Base-by-base conservation (phyloP, 37 sponge, comb jelly and placozoan species). In the Ianthella basta region DNA sequence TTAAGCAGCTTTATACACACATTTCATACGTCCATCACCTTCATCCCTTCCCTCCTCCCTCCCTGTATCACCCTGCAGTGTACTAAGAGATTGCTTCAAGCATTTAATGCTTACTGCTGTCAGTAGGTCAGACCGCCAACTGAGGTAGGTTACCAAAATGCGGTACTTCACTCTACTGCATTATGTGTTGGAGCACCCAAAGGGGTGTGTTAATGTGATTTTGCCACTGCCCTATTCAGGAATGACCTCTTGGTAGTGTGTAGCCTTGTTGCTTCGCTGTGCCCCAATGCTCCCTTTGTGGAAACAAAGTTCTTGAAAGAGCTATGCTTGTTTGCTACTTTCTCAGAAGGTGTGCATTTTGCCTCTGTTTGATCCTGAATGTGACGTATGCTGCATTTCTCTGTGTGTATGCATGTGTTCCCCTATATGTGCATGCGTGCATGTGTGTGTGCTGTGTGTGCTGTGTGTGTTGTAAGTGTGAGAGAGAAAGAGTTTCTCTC, bases 241-340 rank as follows among this genome's bases (percentile, higher is more conserved):
- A 95, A 95, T 70, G 96, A 95, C 56, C 59, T 92, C 34, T 74
- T 92, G 55, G 83, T 83, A n/a, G 56, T 92, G 24, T 79, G 82
- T 55, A 82, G 74, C 33, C 81, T 87, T 4, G 37, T 92, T 16
- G 91, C 88, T 16, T 68, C 86, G 54, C 29, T 68, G 6, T 95
- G 89, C 60, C 92, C 96, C 29, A 80, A 81, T 77, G 92, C 96
- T 15, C 96, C 96, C 2, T 95, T 92, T 84, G 87, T 95, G 86
- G 94, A 90, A 66, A 86, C 86, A 68, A 88, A 86, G 24, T 90
- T 94, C 56, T 72, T 90, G 19, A 64, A 55, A 35, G 91, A 90
- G 56, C 77, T 94, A 0, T 94, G 91, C 40, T 24, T 78, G n/a
- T 88, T 78, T 82, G 72, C 88, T 39, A 85, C 79, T 18, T 83